A percentile compares a stretch with the other conserved stretches of the same genome.
Conservation (phyloP, 2,888 invertebrate species). For the Troides aeacus region DNA sequence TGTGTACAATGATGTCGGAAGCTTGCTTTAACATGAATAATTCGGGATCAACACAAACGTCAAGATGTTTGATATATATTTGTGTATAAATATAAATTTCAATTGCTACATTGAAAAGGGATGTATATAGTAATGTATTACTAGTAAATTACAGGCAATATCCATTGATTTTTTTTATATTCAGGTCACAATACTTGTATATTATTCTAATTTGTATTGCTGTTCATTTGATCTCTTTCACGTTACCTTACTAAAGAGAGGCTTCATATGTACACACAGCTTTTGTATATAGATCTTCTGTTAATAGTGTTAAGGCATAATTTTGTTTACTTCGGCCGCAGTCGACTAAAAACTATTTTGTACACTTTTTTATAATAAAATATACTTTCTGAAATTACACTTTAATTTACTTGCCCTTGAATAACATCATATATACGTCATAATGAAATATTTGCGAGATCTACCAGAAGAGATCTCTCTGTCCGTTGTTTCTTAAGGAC, state of each 20-base stretch:
- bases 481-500: too few relatives aligned
- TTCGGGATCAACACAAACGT: too few relatives aligned
- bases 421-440: too few relatives aligned
- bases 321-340: slow-evolving; percentile 71
- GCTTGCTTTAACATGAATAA: slow-evolving; percentile 1
- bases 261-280: slow-evolving; percentile 52
- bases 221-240: slow-evolving; percentile 55
- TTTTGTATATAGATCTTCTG: slow-evolving; percentile 65
- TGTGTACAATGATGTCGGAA: slow-evolving; percentile 34
- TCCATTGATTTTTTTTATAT: slow-evolving; percentile 1
- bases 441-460: too few relatives aligned
- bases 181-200: background rate
- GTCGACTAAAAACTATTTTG: slow-evolving; percentile 73
- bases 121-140: background rate
- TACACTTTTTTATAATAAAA: slow-evolving; percentile 66
- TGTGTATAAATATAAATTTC: too few relatives aligned
- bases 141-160: background rate
- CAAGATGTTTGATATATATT: background rate
- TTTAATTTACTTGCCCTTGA: slow-evolving; percentile 14
- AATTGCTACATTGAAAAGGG: too few relatives aligned
- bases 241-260: slow-evolving; percentile 33
- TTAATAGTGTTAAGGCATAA: slow-evolving; percentile 48
- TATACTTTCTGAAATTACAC: slow-evolving; percentile 43
- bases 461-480: too few relatives aligned
- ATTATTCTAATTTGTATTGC: background rate